Percentiles rank a stretch among this genome's conserved stretches.
These are phyloP conservation scores for Drosophila multiciliata DNA, from an alignment of 2,888 invertebrate genomes.

Conservation along the genomic window DNA sequence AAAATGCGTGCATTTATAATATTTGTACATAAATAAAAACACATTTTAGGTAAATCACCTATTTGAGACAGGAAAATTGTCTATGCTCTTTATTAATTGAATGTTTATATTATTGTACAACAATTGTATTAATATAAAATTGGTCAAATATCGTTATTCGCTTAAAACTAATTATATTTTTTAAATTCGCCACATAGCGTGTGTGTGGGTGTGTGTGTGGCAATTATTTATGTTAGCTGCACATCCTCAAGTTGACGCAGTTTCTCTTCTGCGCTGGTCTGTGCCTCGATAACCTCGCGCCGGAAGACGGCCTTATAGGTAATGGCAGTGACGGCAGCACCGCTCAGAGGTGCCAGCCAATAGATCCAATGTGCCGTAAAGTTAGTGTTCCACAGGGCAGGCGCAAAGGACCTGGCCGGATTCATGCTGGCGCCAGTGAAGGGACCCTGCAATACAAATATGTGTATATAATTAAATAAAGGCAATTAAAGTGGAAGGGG, in stretches of 20 bases:
- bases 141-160: conserved; percentile 45
- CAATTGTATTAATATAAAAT: conserved; percentile 55
- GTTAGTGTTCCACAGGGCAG: conserved; percentile 89
- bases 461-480: not conserved
- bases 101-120: conserved; percentile 45
- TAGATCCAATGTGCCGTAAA: conserved; percentile 90
- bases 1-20: too few species aligned
- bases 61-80: conserved; percentile 38
- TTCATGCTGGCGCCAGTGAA: conserved; percentile 91
- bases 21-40: too few species aligned
- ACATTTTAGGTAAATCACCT: not conserved
- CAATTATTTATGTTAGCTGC: conserved; percentile 76
- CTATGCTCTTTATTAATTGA: conserved; percentile 55
- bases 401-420: conserved; percentile 89
- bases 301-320: conserved; percentile 85
- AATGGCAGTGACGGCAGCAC: conserved; percentile 84
- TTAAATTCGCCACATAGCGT: conserved; percentile 27
- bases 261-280: conserved; percentile 68
- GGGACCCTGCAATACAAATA: conserved; percentile 87
- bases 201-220: not conserved
- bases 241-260: conserved; percentile 82
- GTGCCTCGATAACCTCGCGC: conserved; percentile 81
- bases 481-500: too few species aligned
- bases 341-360: conserved; percentile 88
- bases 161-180: conserved; percentile 62